Percentiles rank a stretch among this genome's conserved stretches.
Conservation (phyloP, 2,888 invertebrate genomes). For the Sabatieria punctata region DNA sequence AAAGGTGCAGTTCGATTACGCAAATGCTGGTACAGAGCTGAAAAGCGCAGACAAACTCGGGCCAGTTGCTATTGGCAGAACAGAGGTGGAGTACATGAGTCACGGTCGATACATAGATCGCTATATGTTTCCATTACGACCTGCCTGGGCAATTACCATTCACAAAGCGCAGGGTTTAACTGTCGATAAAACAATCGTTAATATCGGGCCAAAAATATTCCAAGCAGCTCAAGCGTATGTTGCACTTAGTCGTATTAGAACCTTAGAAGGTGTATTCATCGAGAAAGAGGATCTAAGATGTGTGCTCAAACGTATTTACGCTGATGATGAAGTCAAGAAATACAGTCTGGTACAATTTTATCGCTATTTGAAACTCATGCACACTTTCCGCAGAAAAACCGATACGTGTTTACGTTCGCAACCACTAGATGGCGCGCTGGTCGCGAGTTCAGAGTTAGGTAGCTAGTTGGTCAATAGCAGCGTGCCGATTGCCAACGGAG, state of each 20-base stretch:
- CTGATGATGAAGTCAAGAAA: too few species aligned
- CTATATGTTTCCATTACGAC: conserved; percentile 2
- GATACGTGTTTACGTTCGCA: too few species aligned
- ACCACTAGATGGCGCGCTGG: too few species aligned
- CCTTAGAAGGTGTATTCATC: not conserved
- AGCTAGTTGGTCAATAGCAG: too few species aligned
- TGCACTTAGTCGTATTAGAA: not conserved
- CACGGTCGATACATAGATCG: conserved; percentile 2
- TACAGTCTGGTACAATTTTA: too few species aligned
- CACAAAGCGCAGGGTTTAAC: conserved; percentile 5
- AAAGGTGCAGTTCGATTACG: not conserved
- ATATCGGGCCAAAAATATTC: not conserved
- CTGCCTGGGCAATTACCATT: conserved; percentile 4
- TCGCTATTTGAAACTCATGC: too few species aligned
- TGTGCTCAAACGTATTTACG: too few species aligned
- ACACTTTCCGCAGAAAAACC: too few species aligned
- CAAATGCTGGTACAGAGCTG: not conserved
- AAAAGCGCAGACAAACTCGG: not conserved
- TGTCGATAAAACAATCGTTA: not conserved
- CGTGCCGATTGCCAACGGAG: too few species aligned
- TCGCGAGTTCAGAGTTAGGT: too few species aligned
- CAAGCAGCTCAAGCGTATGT: not conserved
- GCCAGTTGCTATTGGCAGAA: not conserved
- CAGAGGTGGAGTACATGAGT: not conserved
- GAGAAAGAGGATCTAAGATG: too few species aligned